Percentiles rank a stretch among this genome's conserved stretches.
phyloP scores from a whole-genome alignment of 2,888 invertebrate genomes.

The Leptopterna dolabrata region DNA sequence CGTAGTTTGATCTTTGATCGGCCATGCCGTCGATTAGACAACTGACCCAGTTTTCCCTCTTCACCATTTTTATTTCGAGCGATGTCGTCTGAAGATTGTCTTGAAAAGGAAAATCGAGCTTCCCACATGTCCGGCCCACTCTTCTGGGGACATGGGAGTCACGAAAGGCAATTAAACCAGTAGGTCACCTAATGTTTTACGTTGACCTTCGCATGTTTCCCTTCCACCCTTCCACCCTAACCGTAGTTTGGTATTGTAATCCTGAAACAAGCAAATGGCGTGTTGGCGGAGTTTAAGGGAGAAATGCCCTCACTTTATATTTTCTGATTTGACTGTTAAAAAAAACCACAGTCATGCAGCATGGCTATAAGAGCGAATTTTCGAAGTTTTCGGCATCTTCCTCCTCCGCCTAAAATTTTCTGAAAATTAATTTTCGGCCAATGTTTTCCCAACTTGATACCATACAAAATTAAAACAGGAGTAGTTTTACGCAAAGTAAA shows the following conservation, averaged over 20 bases:
- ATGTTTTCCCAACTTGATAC: no score
- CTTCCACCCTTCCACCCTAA: not conserved
- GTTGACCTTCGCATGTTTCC: slow-evolving; percentile 7
- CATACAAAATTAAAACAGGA: no score
- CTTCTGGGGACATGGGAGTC: not conserved
- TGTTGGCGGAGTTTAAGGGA: not conserved
- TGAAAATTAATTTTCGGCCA: no score
- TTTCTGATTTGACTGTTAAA: not conserved
- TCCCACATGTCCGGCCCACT: not conserved
- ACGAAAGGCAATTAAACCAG: not conserved
- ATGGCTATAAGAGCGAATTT: no score
- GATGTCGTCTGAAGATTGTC: not conserved
- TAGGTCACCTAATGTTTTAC: not conserved
- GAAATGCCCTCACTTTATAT: not conserved
- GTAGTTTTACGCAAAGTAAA: no score
- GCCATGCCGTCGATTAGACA: not conserved
- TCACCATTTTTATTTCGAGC: not conserved
- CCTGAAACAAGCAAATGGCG: not conserved
- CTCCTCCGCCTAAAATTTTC: no score
- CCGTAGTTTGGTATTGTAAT: not conserved
- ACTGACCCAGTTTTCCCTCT: not conserved
- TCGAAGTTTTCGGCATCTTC: no score
- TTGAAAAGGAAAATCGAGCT: not conserved
- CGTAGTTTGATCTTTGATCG: not conserved
- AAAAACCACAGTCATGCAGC: no score